These are phyloP conservation scores for Cryptotermes secundus DNA, from an alignment of 1,140 invertebrate species.

Conservation along the genomic window DNA sequence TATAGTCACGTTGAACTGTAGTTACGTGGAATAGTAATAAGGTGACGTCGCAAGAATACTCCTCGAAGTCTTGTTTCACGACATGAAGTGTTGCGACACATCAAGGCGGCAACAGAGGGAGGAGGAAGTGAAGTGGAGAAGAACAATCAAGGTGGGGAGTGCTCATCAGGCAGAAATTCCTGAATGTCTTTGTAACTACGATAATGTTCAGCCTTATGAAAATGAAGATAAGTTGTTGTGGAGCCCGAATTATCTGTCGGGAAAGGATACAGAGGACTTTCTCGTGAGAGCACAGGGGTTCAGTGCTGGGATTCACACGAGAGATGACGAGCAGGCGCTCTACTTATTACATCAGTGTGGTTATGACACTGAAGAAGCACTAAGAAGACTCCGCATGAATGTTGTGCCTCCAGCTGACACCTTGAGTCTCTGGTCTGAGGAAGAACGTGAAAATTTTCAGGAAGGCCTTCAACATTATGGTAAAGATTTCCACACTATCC, in stretches of 20 bases:
- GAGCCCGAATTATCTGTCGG: slow-evolving; percentile 78
- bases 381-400: slow-evolving; percentile 80
- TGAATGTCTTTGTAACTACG: slow-evolving; percentile 86
- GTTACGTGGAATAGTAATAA: no score
- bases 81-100: slow-evolving; percentile 39
- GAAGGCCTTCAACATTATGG: slow-evolving; percentile 88
- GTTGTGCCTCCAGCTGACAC: slow-evolving; percentile 67
- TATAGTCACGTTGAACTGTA: no score
- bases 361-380: slow-evolving; percentile 90
- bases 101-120: slow-evolving; percentile 59
- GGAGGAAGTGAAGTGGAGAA: slow-evolving; percentile 56
- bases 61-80: no score
- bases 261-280: slow-evolving; percentile 78
- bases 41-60: no score
- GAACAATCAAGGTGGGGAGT: slow-evolving; percentile 93
- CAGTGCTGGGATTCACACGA: slow-evolving; percentile 69
- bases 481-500: slow-evolving; percentile 95
- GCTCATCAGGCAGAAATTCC: slow-evolving; percentile 94
- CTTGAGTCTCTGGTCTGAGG: slow-evolving; percentile 92
- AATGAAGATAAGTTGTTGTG: slow-evolving; percentile 95
- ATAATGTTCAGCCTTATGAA: slow-evolving; percentile 91
- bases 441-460: slow-evolving; percentile 97
- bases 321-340: slow-evolving; percentile 93
- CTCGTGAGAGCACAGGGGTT: slow-evolving; percentile 67
- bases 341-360: slow-evolving; percentile 91